These are phyloP conservation scores for Drosophila bunnanda DNA, from an alignment of 2,888 invertebrate genomes.

Conservation along the genomic window DNA sequence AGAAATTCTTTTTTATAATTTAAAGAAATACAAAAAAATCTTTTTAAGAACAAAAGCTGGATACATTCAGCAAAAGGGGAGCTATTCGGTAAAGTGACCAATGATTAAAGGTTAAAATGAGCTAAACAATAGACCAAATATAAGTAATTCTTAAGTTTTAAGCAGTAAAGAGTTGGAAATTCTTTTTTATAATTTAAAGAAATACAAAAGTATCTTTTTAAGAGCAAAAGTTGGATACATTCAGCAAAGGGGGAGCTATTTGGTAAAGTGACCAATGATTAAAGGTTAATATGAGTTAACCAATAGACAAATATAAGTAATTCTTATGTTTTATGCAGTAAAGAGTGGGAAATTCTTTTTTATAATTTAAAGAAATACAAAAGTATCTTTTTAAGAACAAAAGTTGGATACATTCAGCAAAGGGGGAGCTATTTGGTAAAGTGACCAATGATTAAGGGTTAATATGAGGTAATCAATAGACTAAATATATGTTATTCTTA, in stretches of 20 bases:
- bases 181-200: too few relatives aligned
- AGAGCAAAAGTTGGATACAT: neutral
- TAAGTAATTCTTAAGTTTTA: neutral
- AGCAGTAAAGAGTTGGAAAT: too few relatives aligned
- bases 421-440: neutral
- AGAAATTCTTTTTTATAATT: too few relatives aligned
- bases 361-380: too few relatives aligned
- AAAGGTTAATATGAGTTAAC: neutral
- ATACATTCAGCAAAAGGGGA: neutral
- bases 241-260: neutral
- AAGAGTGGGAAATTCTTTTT: neutral
- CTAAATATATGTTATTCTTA: neutral
- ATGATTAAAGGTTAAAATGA: neutral
- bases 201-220: too few relatives aligned
- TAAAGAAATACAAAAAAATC: neutral
- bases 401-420: neutral
- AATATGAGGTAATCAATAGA: neutral
- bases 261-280: neutral
- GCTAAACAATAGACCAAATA: neutral
- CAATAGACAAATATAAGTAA: neutral
- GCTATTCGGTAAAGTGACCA: neutral
- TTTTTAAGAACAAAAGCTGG: neutral
- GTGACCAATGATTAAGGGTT: neutral
- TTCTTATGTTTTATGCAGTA: neutral
- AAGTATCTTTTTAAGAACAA: neutral